These are phyloP conservation scores for Phalloptychus januarius DNA, from an alignment of 2,797 vertebrate species.

Conservation along the genomic window DNA sequence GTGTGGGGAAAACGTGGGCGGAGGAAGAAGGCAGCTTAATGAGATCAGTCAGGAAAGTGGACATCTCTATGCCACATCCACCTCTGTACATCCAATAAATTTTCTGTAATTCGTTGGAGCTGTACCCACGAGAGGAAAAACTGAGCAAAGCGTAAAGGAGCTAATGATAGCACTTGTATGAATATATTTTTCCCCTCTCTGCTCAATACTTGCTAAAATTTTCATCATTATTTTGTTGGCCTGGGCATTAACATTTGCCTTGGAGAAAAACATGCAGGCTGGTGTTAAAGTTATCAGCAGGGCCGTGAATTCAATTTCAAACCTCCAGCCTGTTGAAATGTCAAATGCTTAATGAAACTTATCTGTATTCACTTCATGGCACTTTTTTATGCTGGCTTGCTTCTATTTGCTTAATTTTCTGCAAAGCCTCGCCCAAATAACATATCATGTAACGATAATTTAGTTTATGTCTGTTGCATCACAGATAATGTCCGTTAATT, in stretches of 20 bases:
- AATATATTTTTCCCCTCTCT: constrained; percentile 30
- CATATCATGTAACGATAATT: constrained; percentile 19
- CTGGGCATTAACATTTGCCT: constrained; percentile 39
- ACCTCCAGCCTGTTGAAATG: constrained; percentile 46
- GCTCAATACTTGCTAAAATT: constrained; percentile 49
- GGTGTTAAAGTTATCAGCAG: constrained; percentile 26
- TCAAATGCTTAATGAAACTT: constrained; percentile 36
- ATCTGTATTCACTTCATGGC: constrained; percentile 22
- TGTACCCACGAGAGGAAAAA: constrained; percentile 53
- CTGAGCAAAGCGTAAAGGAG: constrained; percentile 35
- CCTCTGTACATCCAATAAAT: constrained; percentile 63
- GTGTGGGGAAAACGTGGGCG: constrained; percentile 14
- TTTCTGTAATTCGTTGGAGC: constrained; percentile 51
- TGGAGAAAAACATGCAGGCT: constrained; percentile 26
- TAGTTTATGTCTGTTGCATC: constrained; percentile 18
- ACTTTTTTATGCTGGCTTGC: constrained; percentile 13
- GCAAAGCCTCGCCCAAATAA: constrained; percentile 6
- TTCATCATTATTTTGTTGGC: constrained; percentile 55
- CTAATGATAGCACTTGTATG: constrained; percentile 54
- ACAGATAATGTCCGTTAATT: constrained; percentile 22
- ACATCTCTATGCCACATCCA: constrained; percentile 39
- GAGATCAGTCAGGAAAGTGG: constrained; percentile 51
- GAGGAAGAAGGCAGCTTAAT: constrained; percentile 32
- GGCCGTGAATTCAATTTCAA: constrained; percentile 27
- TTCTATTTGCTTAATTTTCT: constrained; percentile 18